Conservation (phyloP, 1,140 invertebrate genomes). For the Zaprionus africanus region DNA sequence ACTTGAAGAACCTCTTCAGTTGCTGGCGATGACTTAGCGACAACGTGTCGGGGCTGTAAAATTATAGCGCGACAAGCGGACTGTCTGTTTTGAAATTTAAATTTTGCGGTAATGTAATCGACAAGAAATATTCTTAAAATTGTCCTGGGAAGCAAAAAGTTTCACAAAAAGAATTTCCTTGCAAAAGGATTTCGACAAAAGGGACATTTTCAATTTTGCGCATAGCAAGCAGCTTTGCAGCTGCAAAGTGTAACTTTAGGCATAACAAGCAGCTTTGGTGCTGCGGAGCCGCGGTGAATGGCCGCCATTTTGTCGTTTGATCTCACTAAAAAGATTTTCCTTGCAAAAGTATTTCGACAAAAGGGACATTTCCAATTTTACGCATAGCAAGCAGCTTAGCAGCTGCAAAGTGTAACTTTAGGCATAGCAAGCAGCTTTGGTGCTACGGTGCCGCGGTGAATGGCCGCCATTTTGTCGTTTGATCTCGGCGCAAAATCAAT, state of each 20-base stretch:
- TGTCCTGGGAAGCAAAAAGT: no score
- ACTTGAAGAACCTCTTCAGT: constrained; percentile 9
- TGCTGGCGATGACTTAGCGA: constrained; percentile 5
- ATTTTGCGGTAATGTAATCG: no score
- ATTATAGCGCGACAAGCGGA: constrained; percentile 6
- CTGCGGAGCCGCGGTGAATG: neutral
- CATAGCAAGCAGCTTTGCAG: constrained; percentile 3
- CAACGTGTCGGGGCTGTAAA: constrained; percentile 7
- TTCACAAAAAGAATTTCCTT: no score
- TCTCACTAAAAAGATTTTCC: neutral
- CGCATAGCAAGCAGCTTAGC: neutral
- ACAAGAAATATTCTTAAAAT: no score
- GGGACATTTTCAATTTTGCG: neutral
- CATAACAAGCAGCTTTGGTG: neutral
- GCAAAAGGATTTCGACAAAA: neutral
- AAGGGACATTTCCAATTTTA: neutral
- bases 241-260: neutral
- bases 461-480: neutral
- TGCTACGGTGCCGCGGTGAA: neutral
- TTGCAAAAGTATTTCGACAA: neutral
- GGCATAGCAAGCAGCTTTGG: neutral
- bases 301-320: constrained; percentile 1
- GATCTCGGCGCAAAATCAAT: constrained; percentile 5
- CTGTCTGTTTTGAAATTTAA: neutral
- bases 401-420: neutral